Percentiles rank a stretch among this genome's conserved stretches.
These are phyloP conservation scores for Phyllotis vaccarum DNA, from an alignment of 2,797 vertebrate species.

Conservation along the genomic window DNA sequence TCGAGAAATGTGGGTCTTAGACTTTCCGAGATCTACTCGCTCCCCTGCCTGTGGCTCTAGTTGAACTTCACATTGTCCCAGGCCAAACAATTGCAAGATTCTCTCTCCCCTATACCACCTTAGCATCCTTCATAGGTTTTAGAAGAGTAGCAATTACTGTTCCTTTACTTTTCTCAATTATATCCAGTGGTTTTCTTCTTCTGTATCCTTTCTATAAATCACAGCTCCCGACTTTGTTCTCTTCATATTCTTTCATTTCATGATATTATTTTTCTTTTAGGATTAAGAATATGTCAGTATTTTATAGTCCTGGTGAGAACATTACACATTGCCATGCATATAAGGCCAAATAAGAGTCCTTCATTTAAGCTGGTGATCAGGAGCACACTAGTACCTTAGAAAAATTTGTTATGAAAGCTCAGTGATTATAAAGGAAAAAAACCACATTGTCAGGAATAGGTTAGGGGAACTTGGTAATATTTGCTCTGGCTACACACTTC, in stretches of 20 bases:
- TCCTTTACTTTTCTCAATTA: background rate
- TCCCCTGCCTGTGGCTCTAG: background rate
- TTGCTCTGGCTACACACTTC: background rate
- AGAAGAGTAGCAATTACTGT: background rate
- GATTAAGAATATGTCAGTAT: background rate
- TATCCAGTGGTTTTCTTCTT: background rate
- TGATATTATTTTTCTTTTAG: conserved; percentile 8
- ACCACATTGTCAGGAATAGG: background rate
- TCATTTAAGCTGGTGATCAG: background rate
- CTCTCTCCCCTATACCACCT: background rate
- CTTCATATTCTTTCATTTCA: background rate
- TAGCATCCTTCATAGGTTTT: background rate
- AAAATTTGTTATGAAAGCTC: background rate
- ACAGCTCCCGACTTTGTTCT: background rate
- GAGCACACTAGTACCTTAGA: background rate
- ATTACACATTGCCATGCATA: background rate
- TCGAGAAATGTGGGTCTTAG: background rate
- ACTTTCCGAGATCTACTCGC: background rate
- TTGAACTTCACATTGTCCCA: background rate
- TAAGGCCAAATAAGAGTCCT: background rate
- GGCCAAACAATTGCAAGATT: background rate
- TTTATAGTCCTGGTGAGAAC: background rate
- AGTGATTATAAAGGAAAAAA: background rate
- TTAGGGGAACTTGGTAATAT: background rate
- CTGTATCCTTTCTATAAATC: background rate